Base-by-base conservation (phyloP, 2,113 vertebrate species). In the Lasiurus cinereus region DNA sequence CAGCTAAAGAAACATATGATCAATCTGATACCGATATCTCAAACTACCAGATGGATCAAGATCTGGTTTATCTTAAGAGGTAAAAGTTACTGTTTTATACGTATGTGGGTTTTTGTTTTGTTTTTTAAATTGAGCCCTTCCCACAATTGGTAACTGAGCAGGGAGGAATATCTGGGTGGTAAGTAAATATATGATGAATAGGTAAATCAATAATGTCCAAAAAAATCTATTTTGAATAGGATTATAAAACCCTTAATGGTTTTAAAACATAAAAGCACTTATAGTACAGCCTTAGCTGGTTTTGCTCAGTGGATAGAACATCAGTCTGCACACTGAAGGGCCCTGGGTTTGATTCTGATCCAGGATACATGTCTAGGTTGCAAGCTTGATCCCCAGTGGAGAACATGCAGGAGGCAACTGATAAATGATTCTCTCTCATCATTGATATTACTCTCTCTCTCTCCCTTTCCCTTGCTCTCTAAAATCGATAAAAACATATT, bases 51-150 rank as follows among this genome's bases (percentile, higher is more conserved):
- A 39, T 46, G n/a, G 39, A 95, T 33, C 90, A n/a, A 82, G 76
- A 64, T 73, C 69, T 72, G 22, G 78, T 43, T 84, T 97, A 96
- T 46, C 95, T 98, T 79, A 56, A 77, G 77, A 98, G 97, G 98
- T 98, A 96, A 52, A 91, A 54, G 0, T 27, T 31, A 9, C 11
- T 82, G 77, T 19, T 0, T 52, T 62, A 11, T 27, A 24, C 27
- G 59, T 62, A 9, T 27, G 59, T 54, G 54, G 5, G 18, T 77
- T 82, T 19, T 33, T n/a, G 29, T 31, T 29, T 70, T 72, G 19
- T 43, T 72, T 43, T 77, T 66, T 4, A 70, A 70, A 70, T 5
- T 69, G 24, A 56, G 15, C 36, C 27, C 29, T 80, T 91, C 59
- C 8, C 59, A 11, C 8, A 1, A 2, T 46, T 36, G 56, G 33